phyloP scores from a whole-genome alignment of 1,140 invertebrate genomes.

The Drosophila pectinifera region DNA sequence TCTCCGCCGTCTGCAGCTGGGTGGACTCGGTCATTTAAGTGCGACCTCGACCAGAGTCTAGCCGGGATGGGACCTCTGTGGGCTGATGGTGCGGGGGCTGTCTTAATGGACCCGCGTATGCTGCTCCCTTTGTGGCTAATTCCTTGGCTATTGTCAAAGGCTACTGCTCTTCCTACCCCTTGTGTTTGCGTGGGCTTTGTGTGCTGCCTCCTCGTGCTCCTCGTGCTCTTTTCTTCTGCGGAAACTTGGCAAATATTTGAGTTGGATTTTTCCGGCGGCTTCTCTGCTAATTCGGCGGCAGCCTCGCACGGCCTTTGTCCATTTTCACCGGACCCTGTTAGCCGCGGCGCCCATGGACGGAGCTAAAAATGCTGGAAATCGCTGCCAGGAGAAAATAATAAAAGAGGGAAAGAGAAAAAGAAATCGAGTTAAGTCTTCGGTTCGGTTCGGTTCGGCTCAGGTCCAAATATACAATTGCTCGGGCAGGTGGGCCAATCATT shows the following conservation, averaged over 20 bases:
- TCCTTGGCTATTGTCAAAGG: slow-evolving; percentile 47
- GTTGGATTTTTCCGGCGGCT: slow-evolving; percentile 31
- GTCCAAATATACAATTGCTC: slow-evolving; percentile 67
- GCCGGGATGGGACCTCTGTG: slow-evolving; percentile 22
- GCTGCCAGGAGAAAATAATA: slow-evolving; percentile 9
- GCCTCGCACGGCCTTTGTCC: slow-evolving; percentile 76
- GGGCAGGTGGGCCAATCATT: slow-evolving; percentile 79
- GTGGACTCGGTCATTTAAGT: slow-evolving; percentile 85
- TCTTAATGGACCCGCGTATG: slow-evolving; percentile 66
- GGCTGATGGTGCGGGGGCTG: not conserved
- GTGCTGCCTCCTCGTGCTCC: slow-evolving; percentile 2
- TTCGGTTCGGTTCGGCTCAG: slow-evolving; percentile 9
- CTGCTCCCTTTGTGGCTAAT: slow-evolving; percentile 68
- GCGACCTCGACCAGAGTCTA: slow-evolving; percentile 43
- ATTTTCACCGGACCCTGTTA: slow-evolving; percentile 68
- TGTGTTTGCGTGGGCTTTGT: slow-evolving; percentile 29
- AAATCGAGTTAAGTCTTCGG: slow-evolving; percentile 31
- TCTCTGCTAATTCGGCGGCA: slow-evolving; percentile 77
- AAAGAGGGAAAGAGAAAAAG: slow-evolving; percentile 1
- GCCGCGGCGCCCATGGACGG: slow-evolving; percentile 73
- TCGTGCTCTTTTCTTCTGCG: slow-evolving; percentile 22
- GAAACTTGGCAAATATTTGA: slow-evolving; percentile 71
- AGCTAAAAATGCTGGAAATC: slow-evolving; percentile 37
- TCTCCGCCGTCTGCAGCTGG: slow-evolving; percentile 83
- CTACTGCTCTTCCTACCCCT: slow-evolving; percentile 13